Conservation (phyloP, 2,888 invertebrate species). For the Linnaemya vulpina region DNA sequence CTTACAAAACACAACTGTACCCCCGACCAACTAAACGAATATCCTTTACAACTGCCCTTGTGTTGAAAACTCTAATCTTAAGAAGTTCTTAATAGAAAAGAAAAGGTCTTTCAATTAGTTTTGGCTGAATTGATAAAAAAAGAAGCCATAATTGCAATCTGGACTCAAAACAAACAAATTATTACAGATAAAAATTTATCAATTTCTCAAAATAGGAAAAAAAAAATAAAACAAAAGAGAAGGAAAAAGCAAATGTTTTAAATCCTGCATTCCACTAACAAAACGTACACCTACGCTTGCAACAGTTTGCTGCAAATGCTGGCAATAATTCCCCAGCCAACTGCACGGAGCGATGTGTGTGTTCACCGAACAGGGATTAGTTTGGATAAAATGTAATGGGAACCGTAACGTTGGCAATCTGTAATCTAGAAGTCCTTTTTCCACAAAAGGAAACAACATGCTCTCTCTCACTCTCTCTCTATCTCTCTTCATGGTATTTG, state of each 20-base stretch:
- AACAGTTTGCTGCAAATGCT: slow-evolving; percentile 8
- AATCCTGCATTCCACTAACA: slow-evolving; percentile 43
- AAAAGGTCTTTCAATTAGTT: slow-evolving; percentile 34
- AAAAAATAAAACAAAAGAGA: slow-evolving; percentile 33
- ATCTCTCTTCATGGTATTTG: no score
- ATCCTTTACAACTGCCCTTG: slow-evolving; percentile 20
- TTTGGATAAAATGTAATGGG: slow-evolving; percentile 25
- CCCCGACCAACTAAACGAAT: neutral
- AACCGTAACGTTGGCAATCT: slow-evolving; percentile 58
- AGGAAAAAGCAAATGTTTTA: slow-evolving; percentile 46
- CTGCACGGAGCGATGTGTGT: slow-evolving; percentile 34
- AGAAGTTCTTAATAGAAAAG: neutral
- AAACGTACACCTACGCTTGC: slow-evolving; percentile 30
- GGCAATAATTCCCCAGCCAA: neutral
- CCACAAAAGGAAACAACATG: neutral
- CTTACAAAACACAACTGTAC: slow-evolving; percentile 36
- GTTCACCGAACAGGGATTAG: slow-evolving; percentile 43
- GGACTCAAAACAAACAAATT: slow-evolving; percentile 55
- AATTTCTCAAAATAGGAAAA: neutral
- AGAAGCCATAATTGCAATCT: slow-evolving; percentile 40
- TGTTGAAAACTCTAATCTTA: neutral
- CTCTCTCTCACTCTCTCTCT: neutral
- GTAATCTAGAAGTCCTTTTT: slow-evolving; percentile 46
- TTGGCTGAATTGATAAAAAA: slow-evolving; percentile 12
- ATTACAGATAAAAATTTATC: slow-evolving; percentile 44